Evolutionary conservation across 2,888 invertebrate species (phyloP).

Genomic region (Steromphala cineraria): DNA sequence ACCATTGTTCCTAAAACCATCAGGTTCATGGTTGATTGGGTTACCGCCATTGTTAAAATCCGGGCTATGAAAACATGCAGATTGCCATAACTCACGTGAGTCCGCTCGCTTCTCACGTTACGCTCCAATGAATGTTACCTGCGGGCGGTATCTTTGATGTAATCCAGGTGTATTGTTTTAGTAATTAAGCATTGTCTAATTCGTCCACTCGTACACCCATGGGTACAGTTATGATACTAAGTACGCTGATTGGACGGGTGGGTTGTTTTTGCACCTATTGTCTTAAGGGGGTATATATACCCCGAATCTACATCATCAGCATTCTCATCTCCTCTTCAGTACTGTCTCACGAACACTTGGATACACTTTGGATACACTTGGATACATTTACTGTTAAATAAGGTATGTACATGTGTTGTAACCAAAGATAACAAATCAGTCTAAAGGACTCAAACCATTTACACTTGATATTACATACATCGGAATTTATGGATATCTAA

Average conservation of each 20-base stretch:
- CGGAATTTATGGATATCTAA: too few species aligned
- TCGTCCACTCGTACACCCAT: not conserved
- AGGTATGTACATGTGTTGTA: not conserved
- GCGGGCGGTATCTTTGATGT: not conserved
- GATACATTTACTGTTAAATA: not conserved
- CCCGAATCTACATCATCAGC: not conserved
- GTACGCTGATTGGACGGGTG: not conserved
- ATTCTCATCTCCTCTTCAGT: not conserved
- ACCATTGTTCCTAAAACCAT: not conserved
- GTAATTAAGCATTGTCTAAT: not conserved
- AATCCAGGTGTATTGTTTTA: not conserved
- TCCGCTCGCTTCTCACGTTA: not conserved
- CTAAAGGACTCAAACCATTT: too few species aligned
- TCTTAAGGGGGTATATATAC: not conserved
- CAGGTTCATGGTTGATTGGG: not conserved
- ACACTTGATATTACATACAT: too few species aligned
- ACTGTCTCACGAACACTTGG: not conserved
- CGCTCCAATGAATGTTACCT: not conserved
- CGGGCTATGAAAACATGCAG: too few species aligned
- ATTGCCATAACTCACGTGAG: not conserved
- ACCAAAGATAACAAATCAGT: too few species aligned
- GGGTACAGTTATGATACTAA: not conserved
- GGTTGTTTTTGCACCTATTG: not conserved
- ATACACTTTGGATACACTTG: not conserved
- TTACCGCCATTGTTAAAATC: too few species aligned